Base-by-base conservation (phyloP, 2,113 vertebrate genomes). In the Tragulus kanchil region DNA sequence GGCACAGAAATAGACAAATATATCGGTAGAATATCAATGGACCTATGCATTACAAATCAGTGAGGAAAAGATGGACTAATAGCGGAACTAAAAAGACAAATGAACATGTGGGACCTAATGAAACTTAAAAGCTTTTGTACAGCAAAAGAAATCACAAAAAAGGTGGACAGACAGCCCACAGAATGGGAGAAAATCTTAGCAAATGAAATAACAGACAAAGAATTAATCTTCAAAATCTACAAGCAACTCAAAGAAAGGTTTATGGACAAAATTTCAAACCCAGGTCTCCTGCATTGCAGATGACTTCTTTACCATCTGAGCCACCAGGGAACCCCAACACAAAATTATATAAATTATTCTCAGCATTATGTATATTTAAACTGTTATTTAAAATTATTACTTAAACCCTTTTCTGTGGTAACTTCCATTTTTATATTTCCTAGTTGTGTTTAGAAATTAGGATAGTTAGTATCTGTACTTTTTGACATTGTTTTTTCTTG, bases 371-470 rank as follows among this genome's bases (percentile, higher is more conserved):
- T 91, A 65, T 13, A 83, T 86, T 91, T 86, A 56, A 89, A 89
- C 79, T 84, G 52, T 75, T 59, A 31, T 89, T 84, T 69, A 54
- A 89, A 75, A 31, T 71, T 58, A 87, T 31, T 84, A 50, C 14
- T 87, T 62, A 89, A 8, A n/a, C 85, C 42, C 36, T 89, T 19
- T 25, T 77, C 28, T 73, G 56, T 93, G 58, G n/a, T 61, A 73
- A 67, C 87, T 93, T 90, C 48, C 12, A 78, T 81, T 95, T 95
- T 81, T 81, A 48, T 93, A 42, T 90, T 42, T 62, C 5, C 5
- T 42, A 96, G 54, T 93, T 91, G 95, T 86, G 9, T 79, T 85
- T 65, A 89, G 65, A 52, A 89, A 93, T 91, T n/a, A 93, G 71
- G 71, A 36, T 71, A 86, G 54, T 36, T 36, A 42, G 36, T 25